Evolutionary conservation across 2,888 invertebrate genomes (phyloP), one percentile per base, ranked within the genome.

Genomic region (Sclerodermus sp.): DNA sequence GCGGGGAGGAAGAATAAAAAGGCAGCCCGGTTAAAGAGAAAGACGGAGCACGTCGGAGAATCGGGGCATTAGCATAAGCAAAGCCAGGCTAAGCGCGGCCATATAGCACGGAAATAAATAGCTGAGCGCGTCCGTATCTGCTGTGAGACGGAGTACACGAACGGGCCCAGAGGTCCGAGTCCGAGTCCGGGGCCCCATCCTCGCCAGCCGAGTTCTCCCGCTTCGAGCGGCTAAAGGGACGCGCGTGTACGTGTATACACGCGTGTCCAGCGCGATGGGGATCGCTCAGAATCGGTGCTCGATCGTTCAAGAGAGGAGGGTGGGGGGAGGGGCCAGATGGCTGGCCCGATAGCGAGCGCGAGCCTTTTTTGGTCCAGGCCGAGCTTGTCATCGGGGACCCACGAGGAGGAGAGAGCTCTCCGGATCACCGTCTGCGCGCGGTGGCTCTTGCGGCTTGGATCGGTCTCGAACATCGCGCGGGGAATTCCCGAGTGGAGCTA

Each of bases 21-120:
- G 4, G 3, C n/a, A 12, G 39, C 12, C 15, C 39, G 47, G 39
- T 37, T 45, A 44, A 50, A 30, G 44, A 39, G 45, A 44, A 62
- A 49, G 58, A 55, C 55, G 57, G 55, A 52, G 60, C 59, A 59
- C 57, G 55, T 57, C 54, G 45, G 62, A 53, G 67, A 66, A 66
- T 59, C 65, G 69, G 68, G 70, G 64, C 72, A 73, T 73, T 73
- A 73, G 73, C 73, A 72, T 71, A 73, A 73, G 72, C 70, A 69
- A 68, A 68, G 66, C 67, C 66, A 55, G 63, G 66, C 67, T 69
- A 71, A 72, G 71, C 72, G 69, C 63, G 64, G 52, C 68, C 72
- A 72, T 73, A 71, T 70, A 72, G 71, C 73, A 73, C 72, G 70
- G 64, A 71, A 73, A 73, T 70, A 73, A 72, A 73, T 73, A 73